Conservation (phyloP, 2,888 invertebrate genomes). For the Chrysolina americana region DNA sequence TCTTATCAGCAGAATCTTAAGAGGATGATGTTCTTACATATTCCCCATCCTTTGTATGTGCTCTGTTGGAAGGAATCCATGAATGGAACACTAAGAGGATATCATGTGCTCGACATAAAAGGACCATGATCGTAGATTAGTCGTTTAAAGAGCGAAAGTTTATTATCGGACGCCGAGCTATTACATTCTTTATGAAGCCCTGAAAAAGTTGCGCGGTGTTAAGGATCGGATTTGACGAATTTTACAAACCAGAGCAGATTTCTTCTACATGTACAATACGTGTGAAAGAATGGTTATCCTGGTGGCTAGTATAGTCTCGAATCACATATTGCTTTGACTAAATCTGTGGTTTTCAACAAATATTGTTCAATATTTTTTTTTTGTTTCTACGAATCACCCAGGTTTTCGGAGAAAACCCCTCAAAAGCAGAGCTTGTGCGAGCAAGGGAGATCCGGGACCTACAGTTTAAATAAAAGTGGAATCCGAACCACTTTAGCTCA, state of each 20-base stretch:
- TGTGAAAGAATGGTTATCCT: not conserved
- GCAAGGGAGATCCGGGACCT: no score
- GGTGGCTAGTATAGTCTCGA: not conserved
- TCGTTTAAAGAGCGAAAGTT: conserved; percentile 39
- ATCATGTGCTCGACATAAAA: conserved; percentile 42
- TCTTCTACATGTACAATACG: not conserved
- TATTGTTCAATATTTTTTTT: no score
- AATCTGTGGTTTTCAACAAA: no score
- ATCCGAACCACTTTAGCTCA: no score
- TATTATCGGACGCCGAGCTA: conserved; percentile 31
- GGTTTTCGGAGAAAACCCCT: no score
- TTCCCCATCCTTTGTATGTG: conserved; percentile 39
- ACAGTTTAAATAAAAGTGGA: no score
- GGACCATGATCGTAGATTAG: conserved; percentile 43
- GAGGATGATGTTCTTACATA: conserved; percentile 43
- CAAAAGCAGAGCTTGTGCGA: no score
- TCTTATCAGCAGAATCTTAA: conserved; percentile 43
- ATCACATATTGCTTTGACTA: no score
- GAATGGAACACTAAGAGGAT: conserved; percentile 44
- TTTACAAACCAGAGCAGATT: not conserved
- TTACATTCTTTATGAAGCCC: conserved; percentile 7
- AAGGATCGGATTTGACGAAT: not conserved
- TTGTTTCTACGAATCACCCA: no score
- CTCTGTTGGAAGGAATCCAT: conserved; percentile 36
- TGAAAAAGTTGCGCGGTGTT: conserved; percentile 16